These are phyloP conservation scores for Hyppa rectilinea DNA, from an alignment of 2,888 invertebrate genomes.

Conservation along the genomic window DNA sequence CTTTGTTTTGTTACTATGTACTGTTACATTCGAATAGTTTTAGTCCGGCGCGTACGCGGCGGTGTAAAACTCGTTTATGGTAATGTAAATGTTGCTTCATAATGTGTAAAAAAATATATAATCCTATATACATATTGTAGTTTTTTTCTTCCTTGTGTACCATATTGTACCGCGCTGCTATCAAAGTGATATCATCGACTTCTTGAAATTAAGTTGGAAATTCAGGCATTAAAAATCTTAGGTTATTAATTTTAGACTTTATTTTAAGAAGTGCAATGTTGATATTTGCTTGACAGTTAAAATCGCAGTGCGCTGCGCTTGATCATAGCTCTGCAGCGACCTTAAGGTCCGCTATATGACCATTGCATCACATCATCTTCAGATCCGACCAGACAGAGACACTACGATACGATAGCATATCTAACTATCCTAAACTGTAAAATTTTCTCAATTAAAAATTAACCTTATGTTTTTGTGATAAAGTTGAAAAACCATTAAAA, in stretches of 20 bases:
- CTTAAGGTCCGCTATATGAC: background rate
- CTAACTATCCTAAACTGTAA: too few species aligned
- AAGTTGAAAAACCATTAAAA: too few species aligned
- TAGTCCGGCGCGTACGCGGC: slow-evolving; percentile 78
- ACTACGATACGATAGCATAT: too few species aligned
- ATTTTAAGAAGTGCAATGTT: background rate
- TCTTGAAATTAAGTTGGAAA: background rate
- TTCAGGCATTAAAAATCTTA: background rate
- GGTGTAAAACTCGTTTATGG: slow-evolving; percentile 87
- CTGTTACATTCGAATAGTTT: slow-evolving; percentile 90
- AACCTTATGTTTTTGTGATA: too few species aligned
- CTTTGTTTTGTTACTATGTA: slow-evolving; percentile 85
- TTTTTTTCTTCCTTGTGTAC: slow-evolving; percentile 69
- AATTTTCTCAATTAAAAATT: too few species aligned
- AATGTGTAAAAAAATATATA: slow-evolving; percentile 91
- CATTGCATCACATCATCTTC: background rate
- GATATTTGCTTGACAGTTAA: background rate
- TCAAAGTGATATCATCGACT: background rate
- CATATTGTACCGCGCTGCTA: background rate
- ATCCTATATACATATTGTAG: slow-evolving; percentile 85
- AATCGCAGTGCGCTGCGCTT: background rate
- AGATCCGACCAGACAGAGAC: background rate
- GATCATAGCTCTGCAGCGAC: background rate
- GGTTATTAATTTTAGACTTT: background rate
- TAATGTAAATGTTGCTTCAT: slow-evolving; percentile 91